Conservation (phyloP, 2,888 invertebrate species). For the Mesochorus sp. region DNA sequence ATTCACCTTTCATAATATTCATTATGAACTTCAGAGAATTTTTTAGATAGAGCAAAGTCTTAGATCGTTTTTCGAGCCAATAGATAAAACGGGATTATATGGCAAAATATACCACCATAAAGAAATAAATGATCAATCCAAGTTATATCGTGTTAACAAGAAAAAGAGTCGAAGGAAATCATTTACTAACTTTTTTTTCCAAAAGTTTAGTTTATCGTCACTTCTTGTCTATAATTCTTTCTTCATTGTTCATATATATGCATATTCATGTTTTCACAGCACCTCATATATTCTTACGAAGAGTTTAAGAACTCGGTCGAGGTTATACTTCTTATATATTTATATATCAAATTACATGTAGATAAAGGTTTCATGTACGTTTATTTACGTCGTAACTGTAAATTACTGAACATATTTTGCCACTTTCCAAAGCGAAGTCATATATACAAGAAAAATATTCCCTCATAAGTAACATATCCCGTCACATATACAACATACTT, state of each 20-base stretch:
- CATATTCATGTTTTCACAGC: not conserved
- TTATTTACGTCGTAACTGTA: slow-evolving; percentile 1
- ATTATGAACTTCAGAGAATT: no score
- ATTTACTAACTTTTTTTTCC: no score
- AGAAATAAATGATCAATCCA: no score
- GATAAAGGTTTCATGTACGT: not conserved
- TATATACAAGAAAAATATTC: not conserved
- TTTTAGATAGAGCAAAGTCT: no score
- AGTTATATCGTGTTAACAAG: no score
- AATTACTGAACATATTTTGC: slow-evolving; percentile 27
- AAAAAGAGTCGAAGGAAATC: not conserved
- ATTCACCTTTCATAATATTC: no score
- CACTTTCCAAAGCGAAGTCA: slow-evolving; percentile 12
- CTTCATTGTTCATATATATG: not conserved
- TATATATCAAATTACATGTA: slow-evolving; percentile 1
- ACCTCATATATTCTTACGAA: not conserved
- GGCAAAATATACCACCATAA: no score
- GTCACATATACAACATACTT: slow-evolving; percentile 11
- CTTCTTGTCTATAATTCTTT: not conserved
- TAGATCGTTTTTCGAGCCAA: no score
- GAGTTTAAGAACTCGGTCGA: slow-evolving; percentile 37
- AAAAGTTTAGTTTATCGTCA: no score
- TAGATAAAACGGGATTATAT: no score
- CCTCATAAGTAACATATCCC: not conserved
- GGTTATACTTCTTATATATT: not conserved